Base-by-base conservation (phyloP, 2,888 invertebrate species). In the Morpho helenor region DNA sequence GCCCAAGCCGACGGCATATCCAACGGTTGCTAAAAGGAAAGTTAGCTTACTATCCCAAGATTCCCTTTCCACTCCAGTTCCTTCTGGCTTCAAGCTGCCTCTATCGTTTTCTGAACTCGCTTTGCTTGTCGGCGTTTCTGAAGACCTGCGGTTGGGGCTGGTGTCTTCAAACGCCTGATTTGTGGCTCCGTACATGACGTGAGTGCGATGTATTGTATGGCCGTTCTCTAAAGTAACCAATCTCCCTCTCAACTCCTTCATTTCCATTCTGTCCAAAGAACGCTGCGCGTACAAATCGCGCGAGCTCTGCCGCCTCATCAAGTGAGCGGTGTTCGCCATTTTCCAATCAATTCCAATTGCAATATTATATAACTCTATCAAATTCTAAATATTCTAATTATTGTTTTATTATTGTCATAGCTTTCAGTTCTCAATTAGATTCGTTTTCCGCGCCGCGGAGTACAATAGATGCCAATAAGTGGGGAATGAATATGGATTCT, bases 41-140 rank as follows among this genome's bases (percentile, higher is more conserved):
- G 98, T 98, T 59, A 98, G 88, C 82, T 97, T 97, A 81, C 95
- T 97, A 81, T 97, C 97, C 97, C 97, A 98, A 50, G 96, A 96
- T 81, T 97, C 97, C 48, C 97, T 90, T 69, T 96, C 96, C 45
- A 93, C 93, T 67, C 94, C 96, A 7, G 91, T 93, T 22, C 93
- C 95, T 76, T 94, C 95, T 2, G 94, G 94, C 63, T 93, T 93
- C 64, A 94, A 92, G 22, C 85, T 92, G 2, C 89, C 93, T 69
- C 93, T 93, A 2, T 93, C 94, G 71, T 93, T 94, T 3, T 87
- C 91, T n/a, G 93, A 93, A 54, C 93, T 93, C 40, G 93, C 91
- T 76, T 94, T 94, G 72, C 93, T 93, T 59, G 92, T 91, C 0
- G 87, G 86, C 0, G 87, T 87, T 60, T 85, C 86, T 1, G 82